These are phyloP conservation scores for Aphelenchoides fujianensis DNA, from an alignment of 1,140 invertebrate genomes.

Conservation along the genomic window DNA sequence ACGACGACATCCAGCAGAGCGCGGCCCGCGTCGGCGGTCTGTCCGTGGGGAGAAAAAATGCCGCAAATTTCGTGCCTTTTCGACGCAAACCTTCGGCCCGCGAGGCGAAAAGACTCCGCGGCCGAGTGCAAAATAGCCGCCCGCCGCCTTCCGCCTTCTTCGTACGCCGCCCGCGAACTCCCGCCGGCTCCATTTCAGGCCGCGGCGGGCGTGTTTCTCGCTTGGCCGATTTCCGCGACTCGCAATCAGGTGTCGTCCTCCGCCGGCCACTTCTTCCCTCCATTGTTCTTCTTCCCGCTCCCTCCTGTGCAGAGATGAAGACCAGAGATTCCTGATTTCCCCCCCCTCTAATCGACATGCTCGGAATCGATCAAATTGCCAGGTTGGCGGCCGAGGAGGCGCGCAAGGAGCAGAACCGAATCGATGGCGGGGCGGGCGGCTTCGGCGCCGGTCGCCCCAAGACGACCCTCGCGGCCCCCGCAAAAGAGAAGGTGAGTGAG, in stretches of 20 bases:
- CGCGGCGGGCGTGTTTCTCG: neutral
- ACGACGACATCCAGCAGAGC: too few relatives aligned
- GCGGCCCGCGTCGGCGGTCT: too few relatives aligned
- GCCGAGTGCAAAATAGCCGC: neutral
- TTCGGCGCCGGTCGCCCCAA: constrained; percentile 27
- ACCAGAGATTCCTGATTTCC: neutral
- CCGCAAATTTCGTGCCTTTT: constrained; percentile 5
- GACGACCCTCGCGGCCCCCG: constrained; percentile 30
- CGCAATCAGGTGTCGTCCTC: neutral
- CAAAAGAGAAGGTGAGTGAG: constrained; percentile 59
- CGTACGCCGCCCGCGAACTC: neutral
- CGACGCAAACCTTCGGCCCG: neutral
- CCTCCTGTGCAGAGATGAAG: constrained; percentile 2
- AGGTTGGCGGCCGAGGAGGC: constrained; percentile 61
- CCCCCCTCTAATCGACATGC: constrained; percentile 33
- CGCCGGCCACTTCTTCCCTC: neutral
- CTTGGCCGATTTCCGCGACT: constrained; percentile 1
- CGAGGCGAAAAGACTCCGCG: neutral
- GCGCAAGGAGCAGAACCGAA: constrained; percentile 58
- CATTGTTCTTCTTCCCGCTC: neutral
- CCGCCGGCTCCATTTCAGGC: neutral
- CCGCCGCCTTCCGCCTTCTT: neutral
- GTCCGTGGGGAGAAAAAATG: constrained; percentile 8
- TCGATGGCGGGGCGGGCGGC: constrained; percentile 28
- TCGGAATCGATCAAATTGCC: constrained; percentile 62